Percentiles rank a stretch among this genome's conserved stretches.
Evolutionary conservation across 37 sponge, comb jelly and placozoan genomes (phyloP).

Genomic region (Petrosia ficiformis): DNA sequence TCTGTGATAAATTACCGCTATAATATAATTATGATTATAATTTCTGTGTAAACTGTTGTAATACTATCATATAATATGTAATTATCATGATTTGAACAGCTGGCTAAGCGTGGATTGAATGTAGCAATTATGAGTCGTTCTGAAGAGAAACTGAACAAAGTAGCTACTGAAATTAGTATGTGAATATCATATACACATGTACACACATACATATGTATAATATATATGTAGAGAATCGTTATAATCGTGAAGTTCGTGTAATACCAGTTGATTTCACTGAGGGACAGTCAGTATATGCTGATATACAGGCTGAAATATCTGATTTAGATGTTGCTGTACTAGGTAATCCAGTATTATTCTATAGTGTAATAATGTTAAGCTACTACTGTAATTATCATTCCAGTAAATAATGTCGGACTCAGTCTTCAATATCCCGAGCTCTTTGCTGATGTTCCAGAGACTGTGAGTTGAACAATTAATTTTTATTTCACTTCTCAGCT

Average conservation of each 20-base stretch:
- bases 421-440: conserved; percentile 12
- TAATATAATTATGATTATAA: too few species aligned
- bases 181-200: background rate
- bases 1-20: too few species aligned
- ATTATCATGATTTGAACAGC: background rate
- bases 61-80: background rate
- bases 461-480: background rate
- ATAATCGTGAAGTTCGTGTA: conserved; percentile 18
- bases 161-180: conserved; percentile 1
- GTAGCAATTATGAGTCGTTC: conserved; percentile 10
- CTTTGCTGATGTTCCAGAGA: conserved; percentile 25
- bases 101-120: conserved; percentile 4
- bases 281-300: conserved; percentile 11
- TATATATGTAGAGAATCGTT: background rate
- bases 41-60: too few species aligned
- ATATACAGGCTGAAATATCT: conserved; percentile 9
- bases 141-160: background rate
- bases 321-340: conserved; percentile 14
- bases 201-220: background rate
- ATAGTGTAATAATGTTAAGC: background rate
- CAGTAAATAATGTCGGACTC: conserved; percentile 34
- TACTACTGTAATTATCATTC: background rate
- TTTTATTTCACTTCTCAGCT: background rate
- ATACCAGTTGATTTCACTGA: conserved; percentile 18
- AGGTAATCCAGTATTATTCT: background rate